Percentiles rank a stretch among this genome's conserved stretches.
phyloP scores from a whole-genome alignment of 2,113 vertebrate genomes.

The Tetrax tetrax region DNA sequence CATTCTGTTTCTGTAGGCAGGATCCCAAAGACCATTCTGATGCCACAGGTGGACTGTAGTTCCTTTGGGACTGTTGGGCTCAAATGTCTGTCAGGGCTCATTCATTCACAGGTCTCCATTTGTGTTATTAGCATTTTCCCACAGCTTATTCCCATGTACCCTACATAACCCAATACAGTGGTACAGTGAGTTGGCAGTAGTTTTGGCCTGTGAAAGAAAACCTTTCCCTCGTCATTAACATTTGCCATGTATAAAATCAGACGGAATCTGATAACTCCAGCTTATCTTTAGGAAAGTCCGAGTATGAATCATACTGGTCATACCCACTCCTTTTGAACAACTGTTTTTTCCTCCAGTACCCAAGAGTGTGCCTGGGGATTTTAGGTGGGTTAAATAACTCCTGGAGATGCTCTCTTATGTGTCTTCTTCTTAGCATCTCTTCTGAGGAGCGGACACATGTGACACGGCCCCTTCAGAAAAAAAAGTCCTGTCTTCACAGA shows the following conservation, averaged over 20 bases:
- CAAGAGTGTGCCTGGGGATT: not conserved
- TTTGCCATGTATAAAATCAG: not conserved
- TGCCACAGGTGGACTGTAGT: not conserved
- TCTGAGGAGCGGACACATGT: not conserved
- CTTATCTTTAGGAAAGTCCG: not conserved
- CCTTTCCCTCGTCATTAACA: not conserved
- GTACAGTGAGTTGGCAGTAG: not conserved
- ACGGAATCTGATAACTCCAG: not conserved
- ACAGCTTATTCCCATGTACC: not conserved
- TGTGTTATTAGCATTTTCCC: not conserved
- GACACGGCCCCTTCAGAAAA: not conserved
- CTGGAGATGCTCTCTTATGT: not conserved
- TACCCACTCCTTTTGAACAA: not conserved
- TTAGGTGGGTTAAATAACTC: not conserved
- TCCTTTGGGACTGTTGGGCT: accelerated
- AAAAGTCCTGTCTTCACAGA: not conserved
- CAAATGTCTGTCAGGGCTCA: not conserved
- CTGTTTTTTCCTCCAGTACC: not conserved
- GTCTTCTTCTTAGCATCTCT: not conserved
- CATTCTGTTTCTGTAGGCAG: not conserved
- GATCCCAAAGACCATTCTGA: not conserved
- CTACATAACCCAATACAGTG: not conserved
- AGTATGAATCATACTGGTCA: not conserved
- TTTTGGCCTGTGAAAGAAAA: not conserved
- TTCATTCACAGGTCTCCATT: not conserved